Percentiles rank a stretch among this genome's conserved stretches.
phyloP scores from a whole-genome alignment of 2,888 invertebrate species.

The Gandaritis pyraliata region DNA sequence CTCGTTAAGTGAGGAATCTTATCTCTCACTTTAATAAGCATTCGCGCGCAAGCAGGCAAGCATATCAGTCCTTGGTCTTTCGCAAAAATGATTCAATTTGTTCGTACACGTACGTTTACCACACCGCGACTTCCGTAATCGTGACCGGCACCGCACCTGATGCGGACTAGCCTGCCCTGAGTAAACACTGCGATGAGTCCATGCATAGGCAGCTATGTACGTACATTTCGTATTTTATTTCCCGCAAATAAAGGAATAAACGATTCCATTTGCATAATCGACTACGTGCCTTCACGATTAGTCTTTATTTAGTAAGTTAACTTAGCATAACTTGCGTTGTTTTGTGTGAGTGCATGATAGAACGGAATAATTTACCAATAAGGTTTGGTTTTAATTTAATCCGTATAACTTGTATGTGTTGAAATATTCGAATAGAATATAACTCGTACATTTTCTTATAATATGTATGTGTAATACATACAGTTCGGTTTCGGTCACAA shows the following conservation, averaged over 20 bases:
- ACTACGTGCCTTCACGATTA: constrained; percentile 58
- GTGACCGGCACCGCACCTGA: constrained; percentile 56
- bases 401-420: constrained; percentile 19
- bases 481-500: too few species aligned
- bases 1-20: constrained; percentile 59
- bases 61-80: constrained; percentile 56
- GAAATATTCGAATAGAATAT: not conserved
- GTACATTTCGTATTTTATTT: constrained; percentile 54
- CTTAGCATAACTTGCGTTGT: constrained; percentile 54
- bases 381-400: constrained; percentile 49
- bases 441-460: too few species aligned
- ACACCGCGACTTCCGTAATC: constrained; percentile 65
- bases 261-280: constrained; percentile 71
- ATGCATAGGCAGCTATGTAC: constrained; percentile 51
- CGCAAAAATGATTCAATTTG: constrained; percentile 63
- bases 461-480: too few species aligned
- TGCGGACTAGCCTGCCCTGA: constrained; percentile 46
- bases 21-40: constrained; percentile 60
- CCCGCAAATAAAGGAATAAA: constrained; percentile 69
- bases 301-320: constrained; percentile 62
- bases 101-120: constrained; percentile 37
- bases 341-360: constrained; percentile 48
- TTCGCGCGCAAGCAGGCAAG: constrained; percentile 45
- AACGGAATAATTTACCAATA: constrained; percentile 67
- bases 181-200: constrained; percentile 55